Percentiles rank a stretch among this genome's conserved stretches.
Evolutionary conservation across 2,888 invertebrate species (phyloP).

Genomic region (Cheilosia scutellata): DNA sequence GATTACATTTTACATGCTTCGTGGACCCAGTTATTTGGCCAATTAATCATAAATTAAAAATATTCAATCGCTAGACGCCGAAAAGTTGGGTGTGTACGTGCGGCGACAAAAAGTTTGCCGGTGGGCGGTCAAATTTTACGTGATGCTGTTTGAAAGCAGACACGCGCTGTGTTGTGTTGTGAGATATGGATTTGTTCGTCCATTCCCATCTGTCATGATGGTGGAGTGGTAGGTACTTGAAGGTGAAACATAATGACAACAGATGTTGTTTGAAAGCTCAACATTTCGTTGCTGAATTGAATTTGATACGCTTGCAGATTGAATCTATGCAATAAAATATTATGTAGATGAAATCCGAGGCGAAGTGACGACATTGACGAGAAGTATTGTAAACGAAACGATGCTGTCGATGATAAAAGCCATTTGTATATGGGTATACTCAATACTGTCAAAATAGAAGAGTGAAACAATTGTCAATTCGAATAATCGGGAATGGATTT

Average conservation of each 20-base stretch:
- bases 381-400: neutral
- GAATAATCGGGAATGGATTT: too few species aligned
- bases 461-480: too few species aligned
- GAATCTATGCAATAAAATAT: constrained; percentile 26
- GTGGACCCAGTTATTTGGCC: constrained; percentile 43
- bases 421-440: neutral
- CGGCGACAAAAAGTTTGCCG: constrained; percentile 36
- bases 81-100: constrained; percentile 45
- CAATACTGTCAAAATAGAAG: too few species aligned
- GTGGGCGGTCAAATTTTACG: constrained; percentile 36
- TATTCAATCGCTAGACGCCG: constrained; percentile 22
- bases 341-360: constrained; percentile 34
- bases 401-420: neutral
- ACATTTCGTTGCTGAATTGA: constrained; percentile 20
- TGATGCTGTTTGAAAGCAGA: constrained; percentile 64
- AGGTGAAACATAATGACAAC: constrained; percentile 26
- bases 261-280: constrained; percentile 53
- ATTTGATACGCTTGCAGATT: constrained; percentile 31
- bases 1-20: constrained; percentile 29
- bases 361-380: constrained; percentile 50
- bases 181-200: constrained; percentile 50
- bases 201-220: neutral
- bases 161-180: constrained; percentile 58
- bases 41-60: constrained; percentile 69
- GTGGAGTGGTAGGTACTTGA: neutral